Evolutionary conservation across 2,888 invertebrate species (phyloP).

Genomic region (Drosophila longiperda): DNA sequence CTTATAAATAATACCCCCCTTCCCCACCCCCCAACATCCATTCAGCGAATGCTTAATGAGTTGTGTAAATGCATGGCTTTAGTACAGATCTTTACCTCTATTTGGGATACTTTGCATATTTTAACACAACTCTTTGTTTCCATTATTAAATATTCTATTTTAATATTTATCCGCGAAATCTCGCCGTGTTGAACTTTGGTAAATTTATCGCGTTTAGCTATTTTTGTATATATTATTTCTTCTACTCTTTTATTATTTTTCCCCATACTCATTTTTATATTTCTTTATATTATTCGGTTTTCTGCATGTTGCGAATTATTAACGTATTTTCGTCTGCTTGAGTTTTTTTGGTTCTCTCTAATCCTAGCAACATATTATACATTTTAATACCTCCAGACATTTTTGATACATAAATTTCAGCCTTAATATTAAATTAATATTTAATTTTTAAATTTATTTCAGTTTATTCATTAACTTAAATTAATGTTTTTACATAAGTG

Average conservation of each 20-base stretch:
- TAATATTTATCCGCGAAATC: neutral
- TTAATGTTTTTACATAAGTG: neutral
- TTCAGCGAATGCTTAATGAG: conserved; percentile 20
- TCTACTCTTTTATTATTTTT: neutral
- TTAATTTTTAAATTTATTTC: neutral
- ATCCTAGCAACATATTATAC: neutral
- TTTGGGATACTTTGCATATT: neutral
- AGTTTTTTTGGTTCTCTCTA: no score
- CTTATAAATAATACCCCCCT: conserved; percentile 29
- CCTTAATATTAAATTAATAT: no score
- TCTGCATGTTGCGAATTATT: neutral
- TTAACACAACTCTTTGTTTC: neutral
- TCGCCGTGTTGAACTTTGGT: neutral
- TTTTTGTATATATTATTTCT: neutral
- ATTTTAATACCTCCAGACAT: neutral
- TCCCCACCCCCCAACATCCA: neutral
- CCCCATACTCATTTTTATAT: neutral
- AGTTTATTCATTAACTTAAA: neutral
- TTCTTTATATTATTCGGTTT: neutral
- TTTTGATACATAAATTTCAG: no score
- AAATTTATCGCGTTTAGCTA: neutral
- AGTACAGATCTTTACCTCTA: neutral
- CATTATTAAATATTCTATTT: neutral
- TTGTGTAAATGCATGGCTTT: conserved; percentile 7
- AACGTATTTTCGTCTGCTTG: neutral